Percentiles rank a stretch among this genome's conserved stretches.
Evolutionary conservation across 2,113 vertebrate species (phyloP).

Genomic region (Condylura cristata): DNA sequence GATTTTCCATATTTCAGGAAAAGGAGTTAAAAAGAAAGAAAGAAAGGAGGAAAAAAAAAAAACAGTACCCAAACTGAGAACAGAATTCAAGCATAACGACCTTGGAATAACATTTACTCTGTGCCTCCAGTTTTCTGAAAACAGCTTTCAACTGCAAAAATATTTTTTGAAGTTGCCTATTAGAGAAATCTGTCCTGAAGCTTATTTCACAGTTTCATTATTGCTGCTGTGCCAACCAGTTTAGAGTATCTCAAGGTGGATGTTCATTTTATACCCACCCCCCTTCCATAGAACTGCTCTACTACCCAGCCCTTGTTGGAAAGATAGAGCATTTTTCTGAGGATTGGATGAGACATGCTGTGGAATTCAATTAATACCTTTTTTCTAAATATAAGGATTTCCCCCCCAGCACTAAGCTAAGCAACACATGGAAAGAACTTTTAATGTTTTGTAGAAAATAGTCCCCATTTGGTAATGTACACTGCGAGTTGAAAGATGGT

Average conservation of each 20-base stretch:
- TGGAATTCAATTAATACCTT: conserved; percentile 45
- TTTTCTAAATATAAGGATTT: conserved; percentile 5
- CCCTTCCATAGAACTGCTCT: not conserved
- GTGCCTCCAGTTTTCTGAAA: conserved; percentile 66
- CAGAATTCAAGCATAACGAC: conserved; percentile 14
- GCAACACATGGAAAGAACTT: conserved; percentile 46
- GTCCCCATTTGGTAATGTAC: conserved; percentile 23
- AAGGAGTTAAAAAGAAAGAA: not conserved
- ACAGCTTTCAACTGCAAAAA: conserved; percentile 61
- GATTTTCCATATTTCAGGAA: not conserved
- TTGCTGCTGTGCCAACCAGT: not conserved
- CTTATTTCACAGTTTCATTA: conserved; percentile 53
- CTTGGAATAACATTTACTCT: conserved; percentile 62
- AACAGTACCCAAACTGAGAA: not conserved
- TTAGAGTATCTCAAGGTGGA: not conserved
- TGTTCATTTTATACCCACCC: not conserved
- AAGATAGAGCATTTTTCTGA: conserved; percentile 21
- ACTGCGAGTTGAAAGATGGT: conserved; percentile 37
- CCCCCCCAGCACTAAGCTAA: not conserved
- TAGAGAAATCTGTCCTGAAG: conserved; percentile 63
- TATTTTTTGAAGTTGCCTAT: conserved; percentile 62
- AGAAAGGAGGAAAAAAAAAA: not conserved
- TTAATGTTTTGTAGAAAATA: conserved; percentile 52
- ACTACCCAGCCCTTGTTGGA: not conserved
- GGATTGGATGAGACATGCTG: conserved; percentile 1